Conservation (phyloP, 2,888 invertebrate species). For the Homarus gammarus region DNA sequence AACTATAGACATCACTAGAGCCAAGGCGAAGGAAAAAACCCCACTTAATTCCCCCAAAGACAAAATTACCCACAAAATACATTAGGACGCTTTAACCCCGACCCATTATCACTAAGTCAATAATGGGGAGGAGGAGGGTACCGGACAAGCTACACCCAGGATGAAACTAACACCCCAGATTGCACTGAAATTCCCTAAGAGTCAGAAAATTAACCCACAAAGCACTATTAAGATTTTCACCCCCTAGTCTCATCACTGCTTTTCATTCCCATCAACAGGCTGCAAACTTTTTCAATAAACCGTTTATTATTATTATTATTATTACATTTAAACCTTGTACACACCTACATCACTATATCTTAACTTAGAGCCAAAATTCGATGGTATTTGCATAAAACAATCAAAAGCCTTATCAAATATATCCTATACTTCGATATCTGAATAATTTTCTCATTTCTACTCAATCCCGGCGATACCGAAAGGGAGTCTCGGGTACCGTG, state of each 20-base stretch:
- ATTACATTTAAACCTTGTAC: not conserved
- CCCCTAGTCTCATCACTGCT: not conserved
- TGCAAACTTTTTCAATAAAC: too few relatives aligned
- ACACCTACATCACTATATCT: not conserved
- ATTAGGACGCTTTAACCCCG: too few relatives aligned
- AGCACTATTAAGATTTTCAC: too few relatives aligned
- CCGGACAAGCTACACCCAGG: too few relatives aligned
- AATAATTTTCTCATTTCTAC: slow-evolving; percentile 62
- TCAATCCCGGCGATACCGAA: slow-evolving; percentile 38
- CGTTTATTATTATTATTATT: too few relatives aligned
- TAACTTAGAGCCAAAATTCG: slow-evolving; percentile 6
- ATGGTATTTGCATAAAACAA: slow-evolving; percentile 53
- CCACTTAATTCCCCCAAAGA: too few relatives aligned
- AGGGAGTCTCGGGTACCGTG: not conserved
- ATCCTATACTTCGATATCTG: slow-evolving; percentile 62
- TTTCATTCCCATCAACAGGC: not conserved
- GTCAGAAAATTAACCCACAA: too few relatives aligned
- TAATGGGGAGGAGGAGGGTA: too few relatives aligned
- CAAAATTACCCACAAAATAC: too few relatives aligned
- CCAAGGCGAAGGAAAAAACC: not conserved
- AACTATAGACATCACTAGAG: not conserved
- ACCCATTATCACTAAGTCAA: too few relatives aligned
- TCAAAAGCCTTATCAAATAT: slow-evolving; percentile 61
- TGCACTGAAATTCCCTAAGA: too few relatives aligned
- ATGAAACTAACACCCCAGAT: too few relatives aligned